A percentile compares a stretch with the other conserved stretches of the same genome.
These are phyloP conservation scores for Mobula hypostoma DNA, from an alignment of 2,113 vertebrate genomes.

Conservation along the genomic window DNA sequence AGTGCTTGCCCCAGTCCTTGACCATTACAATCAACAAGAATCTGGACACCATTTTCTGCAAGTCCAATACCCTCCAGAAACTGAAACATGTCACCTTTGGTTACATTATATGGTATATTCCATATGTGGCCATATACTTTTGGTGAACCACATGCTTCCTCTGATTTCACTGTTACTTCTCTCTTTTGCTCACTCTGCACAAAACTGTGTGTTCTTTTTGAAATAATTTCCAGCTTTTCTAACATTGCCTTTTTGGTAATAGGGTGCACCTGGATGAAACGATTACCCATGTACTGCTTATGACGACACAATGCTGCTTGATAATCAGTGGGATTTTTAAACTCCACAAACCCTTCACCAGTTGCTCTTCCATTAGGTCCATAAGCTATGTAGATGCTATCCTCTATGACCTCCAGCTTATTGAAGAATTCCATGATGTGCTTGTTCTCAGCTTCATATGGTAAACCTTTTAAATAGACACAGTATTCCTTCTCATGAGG, in stretches of 20 bases:
- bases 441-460: slow-evolving; percentile 93
- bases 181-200: slow-evolving; percentile 75
- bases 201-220: slow-evolving; percentile 79
- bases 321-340: slow-evolving; percentile 83
- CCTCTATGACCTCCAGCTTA: slow-evolving; percentile 85
- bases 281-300: slow-evolving; percentile 96
- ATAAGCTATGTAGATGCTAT: slow-evolving; percentile 93
- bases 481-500: slow-evolving; percentile 88
- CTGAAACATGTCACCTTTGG: slow-evolving; percentile 84
- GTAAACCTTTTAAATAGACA: slow-evolving; percentile 91
- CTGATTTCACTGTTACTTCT: slow-evolving; percentile 64
- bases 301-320: slow-evolving; percentile 86
- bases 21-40: slow-evolving; percentile 82
- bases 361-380: slow-evolving; percentile 91
- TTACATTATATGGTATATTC: slow-evolving; percentile 93
- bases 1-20: slow-evolving; percentile 91
- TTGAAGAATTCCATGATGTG: slow-evolving; percentile 97
- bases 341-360: slow-evolving; percentile 94
- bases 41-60: slow-evolving; percentile 83
- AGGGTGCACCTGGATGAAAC: slow-evolving; percentile 95
- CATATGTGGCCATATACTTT: slow-evolving; percentile 85
- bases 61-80: slow-evolving; percentile 86
- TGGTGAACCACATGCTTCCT: slow-evolving; percentile 52
- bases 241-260: slow-evolving; percentile 91
- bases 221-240: slow-evolving; percentile 88